Evolutionary conservation across 2,888 invertebrate genomes (phyloP).

Genomic region (Drosophila subsilvestris): DNA sequence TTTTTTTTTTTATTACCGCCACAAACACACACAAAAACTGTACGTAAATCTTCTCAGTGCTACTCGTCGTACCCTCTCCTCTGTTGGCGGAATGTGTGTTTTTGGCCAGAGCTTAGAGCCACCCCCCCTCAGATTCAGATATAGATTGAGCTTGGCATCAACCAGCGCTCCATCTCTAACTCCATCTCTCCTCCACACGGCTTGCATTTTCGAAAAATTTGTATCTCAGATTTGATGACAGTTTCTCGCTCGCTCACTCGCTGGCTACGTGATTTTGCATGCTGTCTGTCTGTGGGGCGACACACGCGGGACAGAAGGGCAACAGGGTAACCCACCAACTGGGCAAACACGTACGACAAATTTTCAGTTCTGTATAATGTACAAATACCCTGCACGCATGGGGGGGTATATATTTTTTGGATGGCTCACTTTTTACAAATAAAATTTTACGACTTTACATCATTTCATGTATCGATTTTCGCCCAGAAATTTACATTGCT

Average conservation of each 20-base stretch:
- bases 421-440: background rate
- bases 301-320: background rate
- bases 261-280: constrained; percentile 39
- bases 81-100: background rate
- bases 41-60: constrained; percentile 51
- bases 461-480: background rate
- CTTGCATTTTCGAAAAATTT: constrained; percentile 24
- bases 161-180: background rate
- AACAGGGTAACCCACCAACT: constrained; percentile 1
- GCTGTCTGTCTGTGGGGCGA: background rate
- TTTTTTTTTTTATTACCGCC: constrained; percentile 49
- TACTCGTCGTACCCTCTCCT: background rate
- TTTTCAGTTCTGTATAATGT: constrained; percentile 4
- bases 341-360: constrained; percentile 5
- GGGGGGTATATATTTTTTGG: background rate
- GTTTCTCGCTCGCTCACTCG: constrained; percentile 16
- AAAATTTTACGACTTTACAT: background rate
- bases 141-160: background rate
- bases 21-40: constrained; percentile 25
- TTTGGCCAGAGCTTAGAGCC: background rate
- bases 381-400: background rate
- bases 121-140: background rate
- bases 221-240: constrained; percentile 30
- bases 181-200: constrained; percentile 6
- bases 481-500: background rate